A percentile compares a stretch with the other conserved stretches of the same genome.
Conservation (phyloP, 2,888 invertebrate genomes). For the Callinectes sapidus region DNA sequence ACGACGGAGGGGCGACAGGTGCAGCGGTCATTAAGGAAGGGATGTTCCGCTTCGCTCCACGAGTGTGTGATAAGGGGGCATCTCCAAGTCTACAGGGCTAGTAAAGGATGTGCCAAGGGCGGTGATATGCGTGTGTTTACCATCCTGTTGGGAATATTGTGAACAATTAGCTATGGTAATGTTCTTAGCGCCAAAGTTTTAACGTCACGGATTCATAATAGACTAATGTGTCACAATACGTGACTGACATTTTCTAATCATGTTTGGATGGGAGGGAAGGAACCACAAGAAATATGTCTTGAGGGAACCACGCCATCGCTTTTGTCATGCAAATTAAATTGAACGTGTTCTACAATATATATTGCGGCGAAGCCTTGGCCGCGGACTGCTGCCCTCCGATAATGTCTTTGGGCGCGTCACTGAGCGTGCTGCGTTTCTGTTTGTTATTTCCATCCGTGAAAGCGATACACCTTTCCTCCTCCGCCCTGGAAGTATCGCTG, state of each 20-base stretch:
- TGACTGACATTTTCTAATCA: constrained; percentile 53
- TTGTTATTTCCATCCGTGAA: constrained; percentile 43
- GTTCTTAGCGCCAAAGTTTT: constrained; percentile 56
- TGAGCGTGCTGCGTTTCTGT: not conserved
- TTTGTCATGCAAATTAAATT: constrained; percentile 68
- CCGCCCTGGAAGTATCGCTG: not conserved
- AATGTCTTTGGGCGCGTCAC: constrained; percentile 24
- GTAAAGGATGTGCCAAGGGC: constrained; percentile 56
- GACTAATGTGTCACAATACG: constrained; percentile 56
- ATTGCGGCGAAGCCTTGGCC: constrained; percentile 51
- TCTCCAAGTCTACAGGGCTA: constrained; percentile 54
- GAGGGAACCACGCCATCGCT: constrained; percentile 48
- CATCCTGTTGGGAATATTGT: constrained; percentile 52
- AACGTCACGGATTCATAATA: constrained; percentile 55
- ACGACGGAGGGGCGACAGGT: not conserved
- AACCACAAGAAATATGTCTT: constrained; percentile 47
- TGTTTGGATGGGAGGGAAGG: constrained; percentile 44
- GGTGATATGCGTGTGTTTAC: constrained; percentile 63
- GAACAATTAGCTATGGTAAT: constrained; percentile 69
- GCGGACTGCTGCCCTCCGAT: constrained; percentile 40
- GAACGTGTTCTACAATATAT: constrained; percentile 61
- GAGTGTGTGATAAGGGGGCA: constrained; percentile 61
- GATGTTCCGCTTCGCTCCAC: not conserved
- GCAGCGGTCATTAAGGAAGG: constrained; percentile 38
- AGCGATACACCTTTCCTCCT: not conserved